Percentiles rank a stretch among this genome's conserved stretches.
Evolutionary conservation across 2,888 invertebrate genomes (phyloP).

Genomic region (Abrostola tripartita): DNA sequence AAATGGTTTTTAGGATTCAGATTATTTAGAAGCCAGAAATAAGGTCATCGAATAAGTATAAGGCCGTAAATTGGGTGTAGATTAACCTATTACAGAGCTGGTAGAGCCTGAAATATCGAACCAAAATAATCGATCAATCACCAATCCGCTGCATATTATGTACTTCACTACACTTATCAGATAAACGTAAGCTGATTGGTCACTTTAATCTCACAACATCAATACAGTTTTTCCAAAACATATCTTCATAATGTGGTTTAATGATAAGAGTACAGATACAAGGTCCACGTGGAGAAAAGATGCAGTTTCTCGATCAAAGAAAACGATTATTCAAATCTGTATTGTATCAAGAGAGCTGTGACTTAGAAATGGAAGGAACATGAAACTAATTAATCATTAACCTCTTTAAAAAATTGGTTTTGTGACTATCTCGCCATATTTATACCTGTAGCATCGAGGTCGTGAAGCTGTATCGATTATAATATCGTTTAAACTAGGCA

Average conservation of each 20-base stretch:
- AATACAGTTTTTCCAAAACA: slow-evolving; percentile 66
- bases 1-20: not conserved
- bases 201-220: slow-evolving; percentile 71
- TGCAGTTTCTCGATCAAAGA: slow-evolving; percentile 8
- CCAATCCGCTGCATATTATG: slow-evolving; percentile 57
- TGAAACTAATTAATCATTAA: slow-evolving; percentile 20
- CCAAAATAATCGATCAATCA: slow-evolving; percentile 71
- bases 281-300: slow-evolving; percentile 6
- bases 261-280: slow-evolving; percentile 36
- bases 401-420: slow-evolving; percentile 17
- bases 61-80: not conserved
- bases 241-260: slow-evolving; percentile 45
- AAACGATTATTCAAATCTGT: slow-evolving; percentile 30
- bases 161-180: slow-evolving; percentile 72
- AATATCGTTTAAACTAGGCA: slow-evolving; percentile 35
- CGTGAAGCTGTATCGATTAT: slow-evolving; percentile 48
- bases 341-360: slow-evolving; percentile 27
- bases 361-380: slow-evolving; percentile 25
- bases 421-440: slow-evolving; percentile 4
- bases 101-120: slow-evolving; percentile 38
- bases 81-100: slow-evolving; percentile 35
- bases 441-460: slow-evolving; percentile 20
- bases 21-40: not conserved
- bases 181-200: slow-evolving; percentile 76
- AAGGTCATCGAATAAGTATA: not conserved